Base-by-base conservation (phyloP, 2,797 vertebrate species). In the Lacerta agilis region DNA sequence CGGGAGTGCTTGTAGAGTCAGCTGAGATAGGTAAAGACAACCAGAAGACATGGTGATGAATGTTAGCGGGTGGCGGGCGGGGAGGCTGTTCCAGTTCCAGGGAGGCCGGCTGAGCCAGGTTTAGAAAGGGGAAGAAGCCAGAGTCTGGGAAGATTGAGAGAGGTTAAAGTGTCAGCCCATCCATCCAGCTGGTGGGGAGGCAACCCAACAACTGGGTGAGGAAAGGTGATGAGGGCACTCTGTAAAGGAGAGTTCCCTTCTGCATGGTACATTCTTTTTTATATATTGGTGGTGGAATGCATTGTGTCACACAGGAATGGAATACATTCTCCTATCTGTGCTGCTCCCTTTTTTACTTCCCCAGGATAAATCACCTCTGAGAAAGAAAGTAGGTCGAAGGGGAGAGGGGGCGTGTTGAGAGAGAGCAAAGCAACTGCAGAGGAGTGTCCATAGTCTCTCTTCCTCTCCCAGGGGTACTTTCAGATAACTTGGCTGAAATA, bases 1-100 rank as follows among this genome's bases (percentile, higher is more conserved):
- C 66, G 58, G 69, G 71, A 76, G 6, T 85, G 83, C 83, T 75
- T 81, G 41, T 67, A n/a, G 33, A 5, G n/a, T 80, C 69, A 88
- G 77, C 25, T 23, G 23, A 85, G 41, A 80, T 80, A 80, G 78
- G 87, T 85, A 89, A 84, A 76, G 71, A 81, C 41, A 75, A 36
- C 69, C 49, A 27, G 79, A 61, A 61, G 20, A 23, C 71, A 81
- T 33, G 78, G 64, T 43, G 82, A 87, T 69, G 45, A 41, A 82
- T 67, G n/a, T 15, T 20, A 64, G 45, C 8, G 15, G 55, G 27
- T 27, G 66, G 38, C 9, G 11, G 23, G 2, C 15, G 11, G 29
- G 29, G 49, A 18, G 55, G 41, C 23, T 41, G 36, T n/a, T 38
- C 25, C 61, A 55, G 43, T 75, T 84, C n/a, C 72, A 79, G 67